Percentiles rank a stretch among this genome's conserved stretches.
These are phyloP conservation scores for Molossus molossus DNA, from an alignment of 2,797 vertebrate species.

Conservation along the genomic window DNA sequence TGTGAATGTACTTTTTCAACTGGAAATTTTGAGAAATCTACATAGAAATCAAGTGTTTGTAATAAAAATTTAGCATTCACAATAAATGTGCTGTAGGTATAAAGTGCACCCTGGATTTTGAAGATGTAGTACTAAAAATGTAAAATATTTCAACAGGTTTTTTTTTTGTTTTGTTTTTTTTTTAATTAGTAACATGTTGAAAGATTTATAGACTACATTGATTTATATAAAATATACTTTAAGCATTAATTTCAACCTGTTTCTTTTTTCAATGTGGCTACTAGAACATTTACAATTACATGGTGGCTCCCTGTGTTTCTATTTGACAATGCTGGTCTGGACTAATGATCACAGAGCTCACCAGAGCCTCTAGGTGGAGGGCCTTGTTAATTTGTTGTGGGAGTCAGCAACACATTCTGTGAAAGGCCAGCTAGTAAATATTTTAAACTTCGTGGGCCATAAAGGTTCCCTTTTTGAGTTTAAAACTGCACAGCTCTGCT, in stretches of 20 bases:
- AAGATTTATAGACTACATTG: not conserved
- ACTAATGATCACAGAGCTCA: not conserved
- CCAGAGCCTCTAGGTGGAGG: not conserved
- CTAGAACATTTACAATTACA: not conserved
- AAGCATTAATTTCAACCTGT: slow-evolving; percentile 26
- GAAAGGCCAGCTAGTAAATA: slow-evolving; percentile 38
- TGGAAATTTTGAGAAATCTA: slow-evolving; percentile 41
- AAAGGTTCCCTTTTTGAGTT: not conserved
- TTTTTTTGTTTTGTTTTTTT: not conserved
- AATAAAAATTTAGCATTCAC: not conserved
- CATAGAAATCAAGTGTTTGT: not conserved
- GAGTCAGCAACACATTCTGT: not conserved
- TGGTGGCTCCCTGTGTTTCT: not conserved
- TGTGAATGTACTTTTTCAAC: not conserved
- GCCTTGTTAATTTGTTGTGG: slow-evolving; percentile 14
- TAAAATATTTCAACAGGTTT: not conserved
- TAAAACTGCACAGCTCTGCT: not conserved
- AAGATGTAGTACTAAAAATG: not conserved
- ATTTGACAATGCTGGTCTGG: not conserved
- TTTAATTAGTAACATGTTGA: not conserved
- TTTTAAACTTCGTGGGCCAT: not conserved
- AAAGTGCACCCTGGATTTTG: not conserved
- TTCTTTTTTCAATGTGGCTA: not conserved
- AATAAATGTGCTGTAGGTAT: not conserved
- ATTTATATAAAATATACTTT: not conserved